Conservation (phyloP, 2,797 vertebrate species). For the Oreochromis grahami region DNA sequence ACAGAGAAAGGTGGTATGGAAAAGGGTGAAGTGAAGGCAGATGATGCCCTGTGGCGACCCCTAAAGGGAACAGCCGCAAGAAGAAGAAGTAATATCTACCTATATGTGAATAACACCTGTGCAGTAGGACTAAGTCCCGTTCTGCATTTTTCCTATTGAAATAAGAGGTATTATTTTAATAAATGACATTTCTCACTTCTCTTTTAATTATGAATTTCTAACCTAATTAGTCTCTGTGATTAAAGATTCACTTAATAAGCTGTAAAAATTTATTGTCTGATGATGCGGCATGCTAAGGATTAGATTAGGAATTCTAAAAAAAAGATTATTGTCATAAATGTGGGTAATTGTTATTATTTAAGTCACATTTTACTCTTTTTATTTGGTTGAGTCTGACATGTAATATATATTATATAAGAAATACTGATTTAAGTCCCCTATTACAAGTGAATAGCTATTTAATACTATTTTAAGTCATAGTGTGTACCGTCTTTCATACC, state of each 20-base stretch:
- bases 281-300: background rate
- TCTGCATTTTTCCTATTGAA: background rate
- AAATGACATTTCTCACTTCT: background rate
- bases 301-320: background rate
- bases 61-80: background rate
- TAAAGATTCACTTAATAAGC: background rate
- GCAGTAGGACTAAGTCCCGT: background rate
- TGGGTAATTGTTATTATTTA: background rate
- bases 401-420: background rate
- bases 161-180: background rate
- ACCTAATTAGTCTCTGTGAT: background rate
- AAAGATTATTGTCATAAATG: background rate
- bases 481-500: background rate
- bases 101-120: background rate
- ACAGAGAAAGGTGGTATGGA: background rate
- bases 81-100: background rate
- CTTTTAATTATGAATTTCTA: background rate
- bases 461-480: background rate
- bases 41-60: background rate
- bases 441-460: background rate
- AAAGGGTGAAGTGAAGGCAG: background rate
- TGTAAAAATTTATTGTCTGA: background rate
- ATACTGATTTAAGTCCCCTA: background rate
- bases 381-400: background rate
- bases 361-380: background rate